phyloP scores from a whole-genome alignment of 1,140 invertebrate species.

The Eciton burchellii region DNA sequence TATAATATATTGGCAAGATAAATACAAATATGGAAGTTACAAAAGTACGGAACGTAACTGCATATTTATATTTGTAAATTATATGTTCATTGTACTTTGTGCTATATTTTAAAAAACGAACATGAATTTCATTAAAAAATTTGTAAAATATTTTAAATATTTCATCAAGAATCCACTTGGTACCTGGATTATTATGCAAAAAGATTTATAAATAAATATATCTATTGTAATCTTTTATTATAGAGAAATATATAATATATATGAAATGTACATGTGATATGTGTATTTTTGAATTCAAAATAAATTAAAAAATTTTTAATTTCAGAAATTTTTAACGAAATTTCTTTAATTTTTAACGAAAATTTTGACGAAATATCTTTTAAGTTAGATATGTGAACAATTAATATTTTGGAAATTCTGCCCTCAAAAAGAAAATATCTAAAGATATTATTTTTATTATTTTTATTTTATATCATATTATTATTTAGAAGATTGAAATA shows the following conservation, averaged over 20 bases:
- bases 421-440: too few relatives aligned
- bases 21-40: not conserved
- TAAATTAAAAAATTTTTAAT: slow-evolving; percentile 38
- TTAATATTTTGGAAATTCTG: not conserved
- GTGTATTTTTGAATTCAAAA: slow-evolving; percentile 33
- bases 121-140: not conserved
- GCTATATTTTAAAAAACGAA: not conserved
- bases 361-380: not conserved
- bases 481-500: too few relatives aligned
- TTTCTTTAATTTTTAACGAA: not conserved
- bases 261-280: not conserved
- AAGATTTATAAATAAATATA: not conserved
- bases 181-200: not conserved
- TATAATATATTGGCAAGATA: not conserved
- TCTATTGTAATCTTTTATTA: slow-evolving; percentile 5
- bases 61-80: slow-evolving; percentile 2
- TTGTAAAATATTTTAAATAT: slow-evolving; percentile 23
- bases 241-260: not conserved
- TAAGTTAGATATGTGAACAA: not conserved
- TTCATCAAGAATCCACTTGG: not conserved
- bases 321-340: slow-evolving; percentile 36
- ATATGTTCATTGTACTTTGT: slow-evolving; percentile 13
- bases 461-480: too few relatives aligned
- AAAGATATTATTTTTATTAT: too few relatives aligned
- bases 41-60: too few relatives aligned